phyloP scores from a whole-genome alignment of 2,113 vertebrate genomes.

The Tragelaphus scriptus region DNA sequence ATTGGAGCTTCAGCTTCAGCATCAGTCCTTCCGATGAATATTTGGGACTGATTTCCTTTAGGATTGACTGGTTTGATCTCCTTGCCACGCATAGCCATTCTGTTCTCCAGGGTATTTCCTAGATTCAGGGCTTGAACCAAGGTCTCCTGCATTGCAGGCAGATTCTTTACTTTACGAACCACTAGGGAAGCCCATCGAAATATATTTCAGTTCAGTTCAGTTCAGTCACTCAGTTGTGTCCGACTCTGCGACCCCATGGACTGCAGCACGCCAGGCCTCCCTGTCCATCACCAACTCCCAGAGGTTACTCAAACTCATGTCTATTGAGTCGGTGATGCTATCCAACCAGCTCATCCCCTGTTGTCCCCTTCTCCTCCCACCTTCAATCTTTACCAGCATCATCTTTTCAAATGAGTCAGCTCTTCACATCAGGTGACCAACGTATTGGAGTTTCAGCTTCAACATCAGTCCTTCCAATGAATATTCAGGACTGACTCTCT shows the following conservation, averaged over 20 bases:
- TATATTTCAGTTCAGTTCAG: not conserved
- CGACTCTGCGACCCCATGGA: not conserved
- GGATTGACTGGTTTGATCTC: not conserved
- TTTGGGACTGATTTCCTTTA: not conserved
- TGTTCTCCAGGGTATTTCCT: not conserved
- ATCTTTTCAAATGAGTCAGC: not conserved
- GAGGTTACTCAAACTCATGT: not conserved
- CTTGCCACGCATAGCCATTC: not conserved
- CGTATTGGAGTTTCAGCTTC: not conserved
- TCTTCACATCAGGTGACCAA: not conserved
- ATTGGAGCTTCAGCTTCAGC: not conserved
- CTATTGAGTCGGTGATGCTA: rapidly evolving
- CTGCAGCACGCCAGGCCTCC: not conserved
- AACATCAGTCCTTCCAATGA: not conserved
- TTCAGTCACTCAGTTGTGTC: no score
- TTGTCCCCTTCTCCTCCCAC: not conserved
- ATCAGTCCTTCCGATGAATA: not conserved
- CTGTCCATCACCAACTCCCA: not conserved
- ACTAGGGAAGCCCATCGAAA: not conserved
- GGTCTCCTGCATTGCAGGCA: not conserved
- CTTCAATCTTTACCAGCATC: not conserved
- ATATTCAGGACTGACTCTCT: not conserved
- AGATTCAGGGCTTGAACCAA: not conserved
- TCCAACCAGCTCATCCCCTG: not conserved
- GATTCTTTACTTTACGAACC: not conserved